Evolutionary conservation across 2,113 vertebrate species (phyloP).

Genomic region (Leucoraja erinaceus): DNA sequence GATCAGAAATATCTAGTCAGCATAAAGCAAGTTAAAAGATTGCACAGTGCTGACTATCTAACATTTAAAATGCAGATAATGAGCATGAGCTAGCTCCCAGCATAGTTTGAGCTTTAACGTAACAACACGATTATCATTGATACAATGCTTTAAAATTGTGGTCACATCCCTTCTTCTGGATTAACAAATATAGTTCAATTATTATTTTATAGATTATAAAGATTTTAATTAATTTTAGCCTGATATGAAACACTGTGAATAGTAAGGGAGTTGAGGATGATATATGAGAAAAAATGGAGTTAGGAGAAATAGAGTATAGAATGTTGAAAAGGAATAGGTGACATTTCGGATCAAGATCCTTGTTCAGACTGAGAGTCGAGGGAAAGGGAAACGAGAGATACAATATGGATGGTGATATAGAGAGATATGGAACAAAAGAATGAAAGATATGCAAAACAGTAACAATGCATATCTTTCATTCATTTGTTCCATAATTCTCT

Average conservation of each 20-base stretch:
- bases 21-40: not conserved
- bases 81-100: not conserved
- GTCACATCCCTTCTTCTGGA: not conserved
- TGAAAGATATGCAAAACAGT: no score
- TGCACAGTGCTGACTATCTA: not conserved
- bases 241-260: not conserved
- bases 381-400: no score
- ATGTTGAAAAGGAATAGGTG: not conserved
- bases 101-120: not conserved
- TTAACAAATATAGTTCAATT: not conserved
- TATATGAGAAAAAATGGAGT: not conserved
- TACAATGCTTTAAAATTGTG: not conserved
- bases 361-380: no score
- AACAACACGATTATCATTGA: not conserved
- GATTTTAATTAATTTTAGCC: not conserved
- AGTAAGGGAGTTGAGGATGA: no score
- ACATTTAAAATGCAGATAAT: not conserved
- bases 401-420: no score
- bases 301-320: not conserved
- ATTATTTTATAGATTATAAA: not conserved
- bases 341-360: no score
- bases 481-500: no score
- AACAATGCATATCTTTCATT: no score
- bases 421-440: no score
- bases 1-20: not conserved